These are phyloP conservation scores for Melanargia galathea DNA, from an alignment of 2,888 invertebrate genomes.

Conservation along the genomic window DNA sequence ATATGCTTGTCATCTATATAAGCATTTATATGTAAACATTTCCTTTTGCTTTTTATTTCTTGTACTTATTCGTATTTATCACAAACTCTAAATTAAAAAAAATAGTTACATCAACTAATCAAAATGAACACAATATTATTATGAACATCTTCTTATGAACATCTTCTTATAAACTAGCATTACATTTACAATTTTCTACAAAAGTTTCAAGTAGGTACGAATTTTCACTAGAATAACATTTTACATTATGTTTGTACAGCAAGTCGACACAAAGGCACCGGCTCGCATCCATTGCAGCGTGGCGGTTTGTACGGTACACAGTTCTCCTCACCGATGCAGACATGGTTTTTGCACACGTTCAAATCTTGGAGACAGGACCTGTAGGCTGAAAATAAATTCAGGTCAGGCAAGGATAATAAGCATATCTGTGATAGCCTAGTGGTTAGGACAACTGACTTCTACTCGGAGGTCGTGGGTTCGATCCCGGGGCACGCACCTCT, in stretches of 20 bases:
- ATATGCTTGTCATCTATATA: too few relatives aligned
- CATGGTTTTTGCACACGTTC: constrained; percentile 65
- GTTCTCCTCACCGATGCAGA: constrained; percentile 64
- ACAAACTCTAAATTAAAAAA: too few relatives aligned
- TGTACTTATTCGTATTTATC: too few relatives aligned
- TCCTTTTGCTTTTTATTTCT: too few relatives aligned
- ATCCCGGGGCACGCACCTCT: too few relatives aligned
- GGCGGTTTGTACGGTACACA: constrained; percentile 63
- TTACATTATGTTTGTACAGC: constrained; percentile 16
- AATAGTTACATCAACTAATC: too few relatives aligned
- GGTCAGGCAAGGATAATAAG: too few relatives aligned
- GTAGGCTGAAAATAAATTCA: constrained; percentile 56
- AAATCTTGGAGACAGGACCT: constrained; percentile 59
- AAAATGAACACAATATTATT: not conserved
- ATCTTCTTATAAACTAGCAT: not conserved
- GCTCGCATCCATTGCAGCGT: constrained; percentile 67
- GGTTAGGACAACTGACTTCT: too few relatives aligned
- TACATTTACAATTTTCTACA: constrained; percentile 10
- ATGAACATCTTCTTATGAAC: not conserved
- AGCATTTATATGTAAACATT: too few relatives aligned
- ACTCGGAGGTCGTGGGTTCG: too few relatives aligned
- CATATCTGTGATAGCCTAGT: too few relatives aligned
- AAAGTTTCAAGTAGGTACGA: not conserved
- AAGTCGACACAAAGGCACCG: constrained; percentile 59
- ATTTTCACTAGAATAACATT: constrained; percentile 3